phyloP scores from a whole-genome alignment of 2,797 vertebrate genomes.

The Gobio occitaniae region DNA sequence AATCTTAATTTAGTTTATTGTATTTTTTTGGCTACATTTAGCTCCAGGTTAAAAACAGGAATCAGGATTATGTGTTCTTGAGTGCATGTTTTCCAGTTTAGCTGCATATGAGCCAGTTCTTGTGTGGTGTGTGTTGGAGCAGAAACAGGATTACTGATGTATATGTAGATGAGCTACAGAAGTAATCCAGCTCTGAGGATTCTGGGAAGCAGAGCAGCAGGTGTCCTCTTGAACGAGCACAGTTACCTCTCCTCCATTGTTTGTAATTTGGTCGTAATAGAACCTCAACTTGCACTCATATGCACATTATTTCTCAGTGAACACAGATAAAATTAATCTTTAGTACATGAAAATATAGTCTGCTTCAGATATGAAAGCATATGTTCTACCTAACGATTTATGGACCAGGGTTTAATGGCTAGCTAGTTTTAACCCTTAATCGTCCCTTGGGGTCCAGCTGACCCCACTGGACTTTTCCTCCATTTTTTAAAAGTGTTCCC shows the following conservation, averaged over 20 bases:
- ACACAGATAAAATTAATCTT: background rate
- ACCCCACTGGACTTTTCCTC: no score
- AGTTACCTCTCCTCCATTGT: conserved; percentile 4
- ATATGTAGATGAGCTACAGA: conserved; percentile 49
- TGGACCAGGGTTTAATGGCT: background rate
- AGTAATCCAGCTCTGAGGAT: conserved; percentile 65
- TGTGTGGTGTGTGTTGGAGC: conserved; percentile 10
- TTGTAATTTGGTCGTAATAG: conserved; percentile 33
- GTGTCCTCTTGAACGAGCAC: conserved; percentile 17
- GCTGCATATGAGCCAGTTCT: background rate
- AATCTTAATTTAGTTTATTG: background rate
- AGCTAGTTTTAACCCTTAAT: background rate
- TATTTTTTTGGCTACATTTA: background rate
- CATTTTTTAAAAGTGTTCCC: no score
- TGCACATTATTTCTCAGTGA: background rate
- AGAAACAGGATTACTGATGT: conserved; percentile 49
- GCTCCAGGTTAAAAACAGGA: conserved; percentile 20
- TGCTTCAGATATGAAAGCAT: background rate
- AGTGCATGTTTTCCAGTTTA: conserved; percentile 17
- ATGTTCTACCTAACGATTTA: background rate
- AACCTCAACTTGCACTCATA: conserved; percentile 8
- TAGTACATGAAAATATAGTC: background rate
- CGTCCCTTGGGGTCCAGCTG: no score
- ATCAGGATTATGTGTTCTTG: conserved; percentile 18
- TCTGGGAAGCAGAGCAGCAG: conserved; percentile 57